Evolutionary conservation across 2,797 vertebrate species (phyloP), one percentile per base, ranked within the genome.

Genomic region (Epinephelus malabaricus): DNA sequence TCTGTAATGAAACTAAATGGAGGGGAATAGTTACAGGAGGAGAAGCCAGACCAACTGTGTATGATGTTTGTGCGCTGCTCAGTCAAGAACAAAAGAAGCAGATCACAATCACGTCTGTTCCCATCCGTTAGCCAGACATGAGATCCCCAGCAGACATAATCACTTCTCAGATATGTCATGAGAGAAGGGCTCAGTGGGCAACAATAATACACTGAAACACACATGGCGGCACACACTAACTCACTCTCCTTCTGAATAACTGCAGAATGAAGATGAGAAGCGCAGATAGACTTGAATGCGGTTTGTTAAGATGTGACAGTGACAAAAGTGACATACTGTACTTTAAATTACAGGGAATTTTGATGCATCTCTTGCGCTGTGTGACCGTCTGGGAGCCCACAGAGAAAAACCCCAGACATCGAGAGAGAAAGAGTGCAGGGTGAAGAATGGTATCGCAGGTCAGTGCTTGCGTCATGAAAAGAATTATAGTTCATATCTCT

Each of bases 401-500:
- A 63, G 79, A 79, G 72, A 71, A 78, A 83, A 82, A 71, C 3
- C 46, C 43, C 40, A 87, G 69, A 79, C 55, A 73, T 68, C 61
- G 27, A 61, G 21, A 68, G 63, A 78, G 25, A 78, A 47, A 58
- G 15, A 64, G 61, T 9, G 14, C 19, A 64, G 72, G 66, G 59
- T 15, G 21, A 82, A 71, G 67, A 83, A 79, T 78, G 69, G 53
- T 74, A 88, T 86, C 51, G 19, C 79, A 79, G 91, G 90, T 92
- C 92, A 92, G 77, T 78, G 70, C 81, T 84, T 91, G 85, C 73
- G 2, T 90, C 89, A 90, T 78, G 43, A 86, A 86, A 89, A 87
- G 76, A 94, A 87, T 87, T 91, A 89, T 83, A 82, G 82, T 91
- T 89, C 87, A 89, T 89, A 92, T 93, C 88, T 88, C 67, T 46